phyloP scores from a whole-genome alignment of 35 echinoderm and acorn worm genomes.

The Ophiothrix spiculata region DNA sequence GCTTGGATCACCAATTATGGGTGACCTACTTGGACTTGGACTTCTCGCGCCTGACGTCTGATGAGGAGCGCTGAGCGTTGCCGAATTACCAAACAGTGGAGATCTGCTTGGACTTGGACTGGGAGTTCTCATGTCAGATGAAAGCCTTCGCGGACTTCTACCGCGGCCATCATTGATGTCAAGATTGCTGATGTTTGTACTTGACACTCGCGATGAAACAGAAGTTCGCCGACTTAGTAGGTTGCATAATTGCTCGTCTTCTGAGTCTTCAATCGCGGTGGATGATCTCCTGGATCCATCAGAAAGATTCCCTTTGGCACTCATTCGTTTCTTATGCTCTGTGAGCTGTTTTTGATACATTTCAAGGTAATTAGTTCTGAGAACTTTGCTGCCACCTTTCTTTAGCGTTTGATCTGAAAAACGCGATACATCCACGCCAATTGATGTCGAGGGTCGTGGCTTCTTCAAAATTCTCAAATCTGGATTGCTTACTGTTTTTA shows the following conservation, averaged over 20 bases:
- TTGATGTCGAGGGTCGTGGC: conserved; percentile 17
- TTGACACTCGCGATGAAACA: too few species aligned
- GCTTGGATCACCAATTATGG: background rate
- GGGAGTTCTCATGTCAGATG: too few species aligned
- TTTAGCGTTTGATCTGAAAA: conserved; percentile 14
- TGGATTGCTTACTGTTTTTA: background rate
- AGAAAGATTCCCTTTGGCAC: conserved; percentile 1
- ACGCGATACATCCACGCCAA: conserved; percentile 20
- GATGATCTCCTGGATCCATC: conserved; percentile 7
- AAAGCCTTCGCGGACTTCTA: too few species aligned
- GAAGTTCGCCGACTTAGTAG: too few species aligned
- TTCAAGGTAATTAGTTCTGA: conserved; percentile 54
- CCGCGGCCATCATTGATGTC: too few species aligned
- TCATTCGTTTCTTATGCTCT: conserved; percentile 65
- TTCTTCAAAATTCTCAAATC: conserved; percentile 25
- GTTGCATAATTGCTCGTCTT: too few species aligned
- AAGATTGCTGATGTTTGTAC: too few species aligned
- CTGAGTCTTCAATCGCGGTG: too few species aligned
- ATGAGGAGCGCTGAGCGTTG: background rate
- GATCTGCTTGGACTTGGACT: too few species aligned
- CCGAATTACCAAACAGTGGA: too few species aligned
- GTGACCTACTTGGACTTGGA: background rate
- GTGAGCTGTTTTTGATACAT: conserved; percentile 64
- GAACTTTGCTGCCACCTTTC: conserved; percentile 56
- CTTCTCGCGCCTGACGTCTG: background rate